Base-by-base conservation (phyloP, 2,797 vertebrate genomes). In the Serranus cabrilla region DNA sequence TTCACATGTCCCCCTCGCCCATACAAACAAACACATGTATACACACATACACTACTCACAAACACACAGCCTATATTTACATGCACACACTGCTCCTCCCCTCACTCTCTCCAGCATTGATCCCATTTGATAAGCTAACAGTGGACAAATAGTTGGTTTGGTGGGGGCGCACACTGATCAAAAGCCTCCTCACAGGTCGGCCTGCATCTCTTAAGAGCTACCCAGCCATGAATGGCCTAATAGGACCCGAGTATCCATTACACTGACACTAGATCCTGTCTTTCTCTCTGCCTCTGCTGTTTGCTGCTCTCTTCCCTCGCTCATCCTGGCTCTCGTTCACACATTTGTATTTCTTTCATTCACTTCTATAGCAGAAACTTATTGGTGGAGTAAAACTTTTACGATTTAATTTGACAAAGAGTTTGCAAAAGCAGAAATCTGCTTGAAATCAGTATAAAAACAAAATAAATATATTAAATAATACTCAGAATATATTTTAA, bases 181-280 rank as follows among this genome's bases (percentile, higher is more conserved):
- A 89, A 91, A 89, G 83, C 74, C 70, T 70, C 78, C 81, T 83
- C 74, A 75, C 85, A 87, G 80, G 77, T 90, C 68, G 11, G 27
- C 73, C 86, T 59, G 62, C 73, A 63, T 89, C 85, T 89, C 86
- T 92, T 92, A 86, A 88, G 85, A 90, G 83, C 88, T 74, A 85
- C 82, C 85, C 86, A 92, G 86, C 89, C 89, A 90, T 88, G 89
- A 93, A 90, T 83, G 91, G 84, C 68, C 89, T 84, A 87, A 88
- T 88, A 89, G 85, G 83, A 84, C 73, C 74, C 0, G 2, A 31
- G 83, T 87, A 90, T 93, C 91, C 17, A 60, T 93, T 93, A 88
- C 90, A 65, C 57, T 13, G 82, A 91, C 81, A 91, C 81, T 37
- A 62, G 80, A 90, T 78, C 80, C 58, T 4, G 23, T 78, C 80